Base-by-base conservation (phyloP, 2,113 vertebrate species). In the Asarcornis scutulata region DNA sequence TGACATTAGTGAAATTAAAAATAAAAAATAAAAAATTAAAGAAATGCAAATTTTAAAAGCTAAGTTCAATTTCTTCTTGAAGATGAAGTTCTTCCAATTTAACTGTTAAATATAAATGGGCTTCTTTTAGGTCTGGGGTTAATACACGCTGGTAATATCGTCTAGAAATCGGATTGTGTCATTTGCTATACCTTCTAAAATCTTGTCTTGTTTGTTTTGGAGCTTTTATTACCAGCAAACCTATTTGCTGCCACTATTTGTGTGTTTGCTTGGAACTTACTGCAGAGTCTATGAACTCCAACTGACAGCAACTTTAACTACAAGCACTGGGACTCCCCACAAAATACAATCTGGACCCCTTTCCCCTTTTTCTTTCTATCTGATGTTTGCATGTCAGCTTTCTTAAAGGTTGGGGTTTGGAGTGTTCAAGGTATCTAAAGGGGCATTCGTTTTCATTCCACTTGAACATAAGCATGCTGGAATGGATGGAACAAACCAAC, bases 321-420 rank as follows among this genome's bases (percentile, higher is more conserved):
- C 48, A 63, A 59, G 56, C 17, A 69, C 53, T 17, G 17, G 13
- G 56, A 26, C 59, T 42, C 16, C 46, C 67, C 13, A 17, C 2
- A 3, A 22, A 52, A 34, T 58, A 68, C 13, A 40, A 31, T 63
- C 42, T 22, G 42, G 20, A 38, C 1, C 2, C 5, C 3, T 4
- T 29, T 9, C 15, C 16, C 15, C 8, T 12, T 13, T 11, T 3
- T 5, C 5, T 5, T 38, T 23, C 7, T 0, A 17, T 38, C 22
- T 11, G 15, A 44, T 42, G 29, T 46, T 38, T 77, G 52, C 17
- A 31, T 12, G 44, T 55, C 42, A 56, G 12, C 17, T 73, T 46
- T 72, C 58, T 25, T 67, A 42, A 67, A 67, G 10, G 42, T 25
- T 75, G 18, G 31, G 59, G 58, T 59, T 75, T 52, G 11, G 36